Evolutionary conservation across 2,113 vertebrate species (phyloP), one percentile per base, ranked within the genome.

Genomic region (Lamprologus lemairii): DNA sequence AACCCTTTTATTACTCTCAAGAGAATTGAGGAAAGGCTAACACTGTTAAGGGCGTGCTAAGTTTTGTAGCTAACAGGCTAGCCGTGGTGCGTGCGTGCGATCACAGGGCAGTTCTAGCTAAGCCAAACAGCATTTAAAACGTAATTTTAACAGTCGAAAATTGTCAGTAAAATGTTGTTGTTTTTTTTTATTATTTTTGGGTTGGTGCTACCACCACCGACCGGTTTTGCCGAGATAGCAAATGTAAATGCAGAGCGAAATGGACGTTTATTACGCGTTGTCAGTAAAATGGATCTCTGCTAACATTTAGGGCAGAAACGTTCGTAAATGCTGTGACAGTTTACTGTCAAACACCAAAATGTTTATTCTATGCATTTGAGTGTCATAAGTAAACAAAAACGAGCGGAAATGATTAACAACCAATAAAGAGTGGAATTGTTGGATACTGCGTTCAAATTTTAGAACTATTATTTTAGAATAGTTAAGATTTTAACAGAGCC

Each of bases 1-100:
- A 19, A 9, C 33, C 0, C 0, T 13, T 35, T 2, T 6, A 7
- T 45, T 31, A 40, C 9, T 26, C 7, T 17, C 2, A 21, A 26
- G 9, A 9, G 17, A 9, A 31, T n/a, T 42, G 11, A n/a, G 4
- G 60, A 65, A 19, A 49, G 16, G 71, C 23, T 78, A 28, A 8
- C 40, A 5, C 8, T 12, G 13, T 13, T 71, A 4, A 51, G 40
- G 12, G 16, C 7, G 6, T 37, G 19, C 12, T 6, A 1, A 65
- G 7, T 10, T 47, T 31, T 37, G 45, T 5, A 19, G 78, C 86
- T 82, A 81, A 81, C 33, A 1, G 21, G 65, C 75, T 84, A 85
- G 28, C 83, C 7, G 7, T 12, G 33, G 7, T 5, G 21, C 12
- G 10, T 9, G 45, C 60, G 3, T 14, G 16, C 5, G n/a, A 21